Evolutionary conservation across 2,797 vertebrate species (phyloP).

Genomic region (Sylvilagus floridanus): DNA sequence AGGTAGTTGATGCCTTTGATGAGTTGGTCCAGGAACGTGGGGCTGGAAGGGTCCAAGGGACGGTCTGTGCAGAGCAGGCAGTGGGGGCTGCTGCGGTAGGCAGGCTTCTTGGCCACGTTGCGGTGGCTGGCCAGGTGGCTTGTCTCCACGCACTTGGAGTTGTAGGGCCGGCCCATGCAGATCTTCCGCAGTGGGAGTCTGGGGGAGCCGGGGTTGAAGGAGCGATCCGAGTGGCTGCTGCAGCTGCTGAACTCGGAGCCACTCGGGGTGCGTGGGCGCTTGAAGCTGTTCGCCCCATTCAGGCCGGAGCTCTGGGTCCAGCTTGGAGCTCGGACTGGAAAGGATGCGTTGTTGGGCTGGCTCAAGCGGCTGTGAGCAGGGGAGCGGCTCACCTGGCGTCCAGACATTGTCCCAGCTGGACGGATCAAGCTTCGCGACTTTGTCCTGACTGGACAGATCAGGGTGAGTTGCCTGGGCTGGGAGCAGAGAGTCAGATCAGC

Average conservation of each 20-base stretch:
- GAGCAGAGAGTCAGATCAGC: constrained; percentile 7
- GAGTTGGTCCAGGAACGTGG: constrained; percentile 77
- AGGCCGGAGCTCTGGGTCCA: neutral
- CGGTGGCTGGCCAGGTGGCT: neutral
- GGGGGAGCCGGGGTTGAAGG: neutral
- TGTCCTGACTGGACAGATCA: neutral
- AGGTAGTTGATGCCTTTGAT: constrained; percentile 80
- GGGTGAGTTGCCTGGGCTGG: constrained; percentile 36
- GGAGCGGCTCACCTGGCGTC: constrained; percentile 24
- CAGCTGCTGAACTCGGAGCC: neutral
- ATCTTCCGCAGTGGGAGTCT: neutral
- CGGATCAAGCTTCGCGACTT: constrained; percentile 51
- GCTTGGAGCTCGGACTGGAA: neutral
- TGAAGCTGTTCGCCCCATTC: neutral
- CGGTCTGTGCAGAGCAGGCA: constrained; percentile 59
- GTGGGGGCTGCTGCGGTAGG: neutral
- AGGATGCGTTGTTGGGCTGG: neutral
- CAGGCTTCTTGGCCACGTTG: neutral
- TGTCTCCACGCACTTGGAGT: constrained; percentile 48
- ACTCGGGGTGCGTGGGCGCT: neutral
- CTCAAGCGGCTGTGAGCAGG: neutral
- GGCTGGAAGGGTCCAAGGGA: neutral
- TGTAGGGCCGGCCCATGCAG: constrained; percentile 54
- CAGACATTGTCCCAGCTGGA: constrained; percentile 58
- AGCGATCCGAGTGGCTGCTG: neutral